These are phyloP conservation scores for Whitmania pigra DNA, from an alignment of 1,140 invertebrate genomes.

Conservation along the genomic window DNA sequence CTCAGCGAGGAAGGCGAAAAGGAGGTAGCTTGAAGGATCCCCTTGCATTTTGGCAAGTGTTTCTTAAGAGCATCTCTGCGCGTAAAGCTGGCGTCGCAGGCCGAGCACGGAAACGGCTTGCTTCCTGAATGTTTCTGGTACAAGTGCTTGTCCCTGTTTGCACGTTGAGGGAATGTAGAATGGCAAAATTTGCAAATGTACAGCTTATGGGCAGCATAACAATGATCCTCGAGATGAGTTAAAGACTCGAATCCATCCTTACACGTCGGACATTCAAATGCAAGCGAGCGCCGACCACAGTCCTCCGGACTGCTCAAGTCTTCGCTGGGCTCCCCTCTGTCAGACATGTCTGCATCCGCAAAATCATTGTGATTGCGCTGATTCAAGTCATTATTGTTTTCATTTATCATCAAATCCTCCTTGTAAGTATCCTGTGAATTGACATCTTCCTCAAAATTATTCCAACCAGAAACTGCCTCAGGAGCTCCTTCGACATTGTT, in stretches of 20 bases:
- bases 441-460: too few species aligned
- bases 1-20: too few species aligned
- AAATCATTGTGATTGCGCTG: background rate
- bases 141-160: constrained; percentile 1
- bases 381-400: background rate
- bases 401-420: too few species aligned
- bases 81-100: constrained; percentile 2
- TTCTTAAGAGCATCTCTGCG: constrained; percentile 2
- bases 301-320: background rate
- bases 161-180: constrained; percentile 9
- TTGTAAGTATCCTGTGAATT: too few species aligned
- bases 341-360: background rate
- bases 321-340: background rate
- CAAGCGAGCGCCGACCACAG: background rate
- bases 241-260: background rate
- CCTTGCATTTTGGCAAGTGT: background rate
- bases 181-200: constrained; percentile 13
- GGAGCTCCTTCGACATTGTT: background rate
- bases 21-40: too few species aligned
- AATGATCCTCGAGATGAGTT: constrained; percentile 11
- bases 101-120: background rate
- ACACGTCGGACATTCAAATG: constrained; percentile 3
- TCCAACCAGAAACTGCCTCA: background rate
- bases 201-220: background rate
- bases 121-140: constrained; percentile 7